A percentile compares a stretch with the other conserved stretches of the same genome.
phyloP scores from a whole-genome alignment of 1,140 invertebrate species.

The Aphis craccivora region DNA sequence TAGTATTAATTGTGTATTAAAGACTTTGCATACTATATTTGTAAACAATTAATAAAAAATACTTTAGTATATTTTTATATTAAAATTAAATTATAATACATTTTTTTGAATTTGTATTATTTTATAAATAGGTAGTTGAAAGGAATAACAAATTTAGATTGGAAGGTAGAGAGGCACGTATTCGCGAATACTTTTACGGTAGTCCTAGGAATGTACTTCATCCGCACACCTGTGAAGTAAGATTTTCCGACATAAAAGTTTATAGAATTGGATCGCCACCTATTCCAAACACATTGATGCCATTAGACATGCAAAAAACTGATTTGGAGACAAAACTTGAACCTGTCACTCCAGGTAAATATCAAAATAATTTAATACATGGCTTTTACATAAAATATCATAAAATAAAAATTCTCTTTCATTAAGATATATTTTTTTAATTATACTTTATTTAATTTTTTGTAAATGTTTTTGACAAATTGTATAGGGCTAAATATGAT shows the following conservation, averaged over 20 bases:
- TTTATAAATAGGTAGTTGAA: constrained; percentile 78
- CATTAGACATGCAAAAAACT: constrained; percentile 91
- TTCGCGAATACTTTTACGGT: constrained; percentile 97
- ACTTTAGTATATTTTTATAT: too few species aligned
- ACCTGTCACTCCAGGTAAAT: constrained; percentile 72
- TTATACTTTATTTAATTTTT: background rate
- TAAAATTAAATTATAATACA: background rate
- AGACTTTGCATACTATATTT: background rate
- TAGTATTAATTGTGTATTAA: background rate
- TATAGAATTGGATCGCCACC: constrained; percentile 95
- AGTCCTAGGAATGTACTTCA: constrained; percentile 77
- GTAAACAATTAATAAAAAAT: background rate
- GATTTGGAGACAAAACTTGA: constrained; percentile 93
- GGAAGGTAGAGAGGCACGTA: constrained; percentile 80
- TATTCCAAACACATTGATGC: constrained; percentile 92
- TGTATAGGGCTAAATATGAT: constrained; percentile 73
- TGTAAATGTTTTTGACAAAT: background rate
- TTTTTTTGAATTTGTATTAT: background rate
- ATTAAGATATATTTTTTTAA: background rate
- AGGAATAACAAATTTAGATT: constrained; percentile 74
- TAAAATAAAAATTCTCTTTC: background rate
- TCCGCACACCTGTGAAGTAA: constrained; percentile 90
- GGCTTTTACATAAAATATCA: background rate
- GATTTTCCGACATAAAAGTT: constrained; percentile 85
- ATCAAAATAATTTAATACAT: background rate